Evolutionary conservation across 2,888 invertebrate species (phyloP).

Genomic region (Pristionchus entomophagus): DNA sequence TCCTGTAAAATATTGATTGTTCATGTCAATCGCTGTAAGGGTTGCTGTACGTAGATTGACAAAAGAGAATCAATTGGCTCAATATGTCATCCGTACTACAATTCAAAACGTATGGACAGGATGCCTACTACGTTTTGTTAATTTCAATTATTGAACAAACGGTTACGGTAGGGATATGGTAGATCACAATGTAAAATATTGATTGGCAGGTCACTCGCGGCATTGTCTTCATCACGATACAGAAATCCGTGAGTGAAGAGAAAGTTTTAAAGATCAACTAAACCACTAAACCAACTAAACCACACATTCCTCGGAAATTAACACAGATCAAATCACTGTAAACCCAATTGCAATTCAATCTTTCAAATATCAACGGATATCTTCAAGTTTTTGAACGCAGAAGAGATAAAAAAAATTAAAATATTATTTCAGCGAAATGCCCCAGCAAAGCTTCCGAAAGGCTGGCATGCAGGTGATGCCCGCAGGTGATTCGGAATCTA

Average conservation of each 20-base stretch:
- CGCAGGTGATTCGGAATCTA: too few species aligned
- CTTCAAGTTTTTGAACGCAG: constrained; percentile 41
- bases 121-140: too few species aligned
- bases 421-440: background rate
- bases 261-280: constrained; percentile 59
- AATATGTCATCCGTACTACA: background rate
- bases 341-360: background rate
- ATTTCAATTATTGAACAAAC: too few species aligned
- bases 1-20: too few species aligned
- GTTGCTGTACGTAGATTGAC: too few species aligned
- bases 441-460: background rate
- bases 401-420: background rate
- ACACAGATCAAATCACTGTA: background rate
- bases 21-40: too few species aligned
- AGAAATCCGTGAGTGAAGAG: constrained; percentile 40
- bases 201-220: constrained; percentile 44
- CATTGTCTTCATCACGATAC: background rate
- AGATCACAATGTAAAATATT: too few species aligned
- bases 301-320: constrained; percentile 4
- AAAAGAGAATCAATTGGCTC: background rate
- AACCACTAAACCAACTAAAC: constrained; percentile 52
- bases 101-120: too few species aligned
- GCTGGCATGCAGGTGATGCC: background rate
- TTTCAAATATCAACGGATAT: constrained; percentile 48
- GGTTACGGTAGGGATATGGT: too few species aligned